Conservation (phyloP, 2,888 invertebrate genomes). For the Mimas tiliae region DNA sequence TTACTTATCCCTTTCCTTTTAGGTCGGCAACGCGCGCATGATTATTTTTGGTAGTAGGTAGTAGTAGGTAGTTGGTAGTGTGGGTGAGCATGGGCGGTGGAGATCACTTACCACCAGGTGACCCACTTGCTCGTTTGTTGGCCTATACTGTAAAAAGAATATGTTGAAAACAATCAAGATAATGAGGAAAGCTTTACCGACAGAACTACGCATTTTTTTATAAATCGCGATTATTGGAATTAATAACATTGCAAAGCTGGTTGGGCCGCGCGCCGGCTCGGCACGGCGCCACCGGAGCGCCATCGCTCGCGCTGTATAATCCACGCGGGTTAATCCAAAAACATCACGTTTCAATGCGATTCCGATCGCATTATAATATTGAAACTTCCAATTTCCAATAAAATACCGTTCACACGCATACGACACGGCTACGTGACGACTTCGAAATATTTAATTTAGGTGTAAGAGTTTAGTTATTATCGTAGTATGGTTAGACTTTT, state of each 20-base stretch:
- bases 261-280: not conserved
- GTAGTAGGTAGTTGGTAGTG: too few relatives aligned
- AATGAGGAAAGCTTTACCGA: not conserved
- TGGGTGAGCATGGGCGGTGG: too few relatives aligned
- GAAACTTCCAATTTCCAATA: slow-evolving; percentile 25
- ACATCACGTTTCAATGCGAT: slow-evolving; percentile 29
- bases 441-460: not conserved
- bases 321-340: slow-evolving; percentile 23
- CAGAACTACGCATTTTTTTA: slow-evolving; percentile 6
- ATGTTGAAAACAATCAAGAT: not conserved
- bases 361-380: slow-evolving; percentile 32
- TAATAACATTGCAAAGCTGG: slow-evolving; percentile 5
- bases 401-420: slow-evolving; percentile 8
- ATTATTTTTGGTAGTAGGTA: too few relatives aligned
- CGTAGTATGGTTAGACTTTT: too few relatives aligned
- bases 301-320: slow-evolving; percentile 6
- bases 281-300: not conserved
- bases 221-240: slow-evolving; percentile 14
- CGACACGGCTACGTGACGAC: not conserved
- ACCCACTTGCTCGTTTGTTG: too few relatives aligned
- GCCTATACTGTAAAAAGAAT: too few relatives aligned
- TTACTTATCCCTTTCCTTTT: too few relatives aligned
- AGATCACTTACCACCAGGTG: too few relatives aligned
- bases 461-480: too few relatives aligned
- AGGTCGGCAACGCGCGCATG: too few relatives aligned